Evolutionary conservation across 2,797 vertebrate genomes (phyloP), one percentile per base, ranked within the genome.

Genomic region (Myiothlypis coronata): DNA sequence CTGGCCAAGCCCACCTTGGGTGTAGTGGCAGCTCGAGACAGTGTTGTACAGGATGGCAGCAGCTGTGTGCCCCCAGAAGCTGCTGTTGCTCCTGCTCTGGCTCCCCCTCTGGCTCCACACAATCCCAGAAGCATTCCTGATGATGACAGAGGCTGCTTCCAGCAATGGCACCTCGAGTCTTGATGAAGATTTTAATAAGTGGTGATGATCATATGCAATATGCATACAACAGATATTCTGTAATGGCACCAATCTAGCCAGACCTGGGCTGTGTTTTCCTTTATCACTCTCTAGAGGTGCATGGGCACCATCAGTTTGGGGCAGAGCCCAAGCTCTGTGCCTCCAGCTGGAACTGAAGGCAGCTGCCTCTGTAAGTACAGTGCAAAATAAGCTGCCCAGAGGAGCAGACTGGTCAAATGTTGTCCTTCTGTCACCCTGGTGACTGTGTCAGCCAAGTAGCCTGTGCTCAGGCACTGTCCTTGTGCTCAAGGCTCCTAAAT

Each of bases 251-350:
- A 35, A 6, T 46, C 52, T 21, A 55, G 63, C 27, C 43, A 55
- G 35, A 32, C 9, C 9, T 28, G 34, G 44, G 28, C 44, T 70
- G 20, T 32, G 1, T 77, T 82, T 77, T 53, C 23, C 52, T 83
- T 35, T 44, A 28, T 46, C 19, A 4, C 34, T 65, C 37, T 74
- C 63, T 44, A 5, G 27, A 55, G 22, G 5, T 24, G 28, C 21
- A 8, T 0, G 0, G 17, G 27, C n/a, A 55, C 41, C 30, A 11
- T 7, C 2, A 27, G 1, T 13, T 8, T 1, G 8, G 65, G 50
- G 27, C 63, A 92, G 34, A 90, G 59, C 50, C 59, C 47, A 50
- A 44, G 13, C n/a, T 63, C 26, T 18, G 2, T 41, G 57, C 21
- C 37, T 13, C 41, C 63, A 56, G 39, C 35, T 91, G 69, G 70